Evolutionary conservation across 2,113 vertebrate genomes (phyloP), one percentile per base, ranked within the genome.

Genomic region (Poeciliopsis retropinna): DNA sequence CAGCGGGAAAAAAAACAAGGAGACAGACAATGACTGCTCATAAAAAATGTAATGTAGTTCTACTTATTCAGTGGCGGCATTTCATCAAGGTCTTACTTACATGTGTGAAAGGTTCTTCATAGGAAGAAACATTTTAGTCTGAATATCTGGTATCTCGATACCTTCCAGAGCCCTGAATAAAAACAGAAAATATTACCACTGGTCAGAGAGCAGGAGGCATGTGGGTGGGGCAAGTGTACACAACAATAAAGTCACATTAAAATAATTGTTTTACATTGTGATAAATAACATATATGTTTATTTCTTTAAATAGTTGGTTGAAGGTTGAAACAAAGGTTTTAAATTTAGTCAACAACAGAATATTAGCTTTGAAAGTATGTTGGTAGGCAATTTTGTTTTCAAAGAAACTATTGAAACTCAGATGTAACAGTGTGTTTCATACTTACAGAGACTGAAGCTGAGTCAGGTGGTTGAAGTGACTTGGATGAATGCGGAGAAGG

Each of bases 401-500:
- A 57, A n/a, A 57, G 51, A n/a, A 10, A 57, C 5, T 28, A 3
- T 6, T 13, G 22, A 65, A 4, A 67, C 3, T 10, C 14, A 44
- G 28, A 60, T 3, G 9, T 17, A 44, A 32, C n/a, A 15, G 34
- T 31, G 32, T 70, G 47, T 57, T n/a, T 57, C 11, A 32, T 39
- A 95, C 94, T 96, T 88, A 95, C 91, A 97, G 84, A 86, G 95
- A 95, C 85, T 96, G 93, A 72, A 96, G 94, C 30, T 95, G 93
- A 61, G 86, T 86, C 73, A 95, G 88, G 66, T 90, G 91, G 89
- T 88, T 87, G 74, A 93, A 95, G 89, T 91, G 91, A 73, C 86
- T 87, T 64, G 90, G 88, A 70, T 93, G 89, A 77, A 96, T 90
- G 19, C 72, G 82, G 74, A 92, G 85, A 72, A 94, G 80, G 70